A percentile compares a stretch with the other conserved stretches of the same genome.
These are phyloP conservation scores for Paramisgurnus dabryanus DNA, from an alignment of 2,113 vertebrate genomes.

Conservation along the genomic window DNA sequence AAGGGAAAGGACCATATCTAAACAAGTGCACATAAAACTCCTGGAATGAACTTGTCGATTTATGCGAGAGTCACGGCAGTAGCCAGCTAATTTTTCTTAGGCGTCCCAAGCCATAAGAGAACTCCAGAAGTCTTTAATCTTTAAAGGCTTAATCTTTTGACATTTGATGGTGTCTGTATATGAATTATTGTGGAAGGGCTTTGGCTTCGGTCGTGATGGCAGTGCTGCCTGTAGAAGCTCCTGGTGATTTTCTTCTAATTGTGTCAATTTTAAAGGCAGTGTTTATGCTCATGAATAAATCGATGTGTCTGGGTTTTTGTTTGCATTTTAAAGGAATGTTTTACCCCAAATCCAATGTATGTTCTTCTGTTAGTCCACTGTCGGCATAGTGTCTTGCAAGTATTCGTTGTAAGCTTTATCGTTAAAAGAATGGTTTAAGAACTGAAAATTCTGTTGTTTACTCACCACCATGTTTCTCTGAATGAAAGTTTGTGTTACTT, in stretches of 20 bases:
- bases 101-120: constrained; percentile 11
- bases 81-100: constrained; percentile 11
- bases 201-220: constrained; percentile 7
- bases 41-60: constrained; percentile 28
- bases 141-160: constrained; percentile 44
- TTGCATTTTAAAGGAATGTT: constrained; percentile 31
- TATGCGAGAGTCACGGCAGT: constrained; percentile 8
- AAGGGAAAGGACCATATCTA: constrained; percentile 9
- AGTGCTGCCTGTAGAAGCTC: constrained; percentile 8
- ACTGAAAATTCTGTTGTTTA: too few species aligned
- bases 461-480: too few species aligned
- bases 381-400: background rate
- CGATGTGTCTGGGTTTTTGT: background rate
- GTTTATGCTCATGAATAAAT: constrained; percentile 29
- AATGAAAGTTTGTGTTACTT: too few species aligned
- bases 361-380: background rate
- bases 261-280: constrained; percentile 12
- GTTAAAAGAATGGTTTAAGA: background rate
- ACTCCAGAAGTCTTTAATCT: constrained; percentile 36
- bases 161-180: constrained; percentile 10
- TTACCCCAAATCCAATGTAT: background rate
- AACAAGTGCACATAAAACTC: constrained; percentile 14
- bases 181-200: constrained; percentile 37
- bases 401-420: background rate
- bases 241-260: constrained; percentile 28